Percentiles rank a stretch among this genome's conserved stretches.
phyloP scores from a whole-genome alignment of 1,140 invertebrate genomes.

The Nautilus pompilius region DNA sequence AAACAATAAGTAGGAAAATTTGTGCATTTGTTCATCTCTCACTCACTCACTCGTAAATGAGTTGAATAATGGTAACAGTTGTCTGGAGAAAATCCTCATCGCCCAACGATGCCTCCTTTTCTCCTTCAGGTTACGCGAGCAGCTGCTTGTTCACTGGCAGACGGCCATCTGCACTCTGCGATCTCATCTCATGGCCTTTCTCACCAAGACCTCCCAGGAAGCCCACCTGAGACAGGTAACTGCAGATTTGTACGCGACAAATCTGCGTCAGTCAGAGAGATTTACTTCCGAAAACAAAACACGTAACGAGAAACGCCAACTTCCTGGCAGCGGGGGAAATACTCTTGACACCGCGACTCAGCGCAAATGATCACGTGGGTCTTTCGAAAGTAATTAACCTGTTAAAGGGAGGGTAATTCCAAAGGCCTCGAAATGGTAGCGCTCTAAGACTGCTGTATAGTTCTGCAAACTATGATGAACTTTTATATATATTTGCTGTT shows the following conservation, averaged over 20 bases:
- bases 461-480: too few relatives aligned
- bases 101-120: constrained; percentile 1
- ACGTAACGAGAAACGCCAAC: too few relatives aligned
- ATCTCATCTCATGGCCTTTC: constrained; percentile 35
- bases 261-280: background rate
- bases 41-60: background rate
- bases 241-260: background rate
- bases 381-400: too few relatives aligned
- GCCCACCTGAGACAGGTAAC: constrained; percentile 39
- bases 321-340: too few relatives aligned
- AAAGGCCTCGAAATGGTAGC: too few relatives aligned
- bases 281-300: too few relatives aligned
- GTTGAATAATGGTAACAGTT: background rate
- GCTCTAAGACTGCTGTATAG: too few relatives aligned
- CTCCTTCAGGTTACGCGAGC: constrained; percentile 33
- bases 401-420: too few relatives aligned
- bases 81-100: background rate
- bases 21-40: background rate
- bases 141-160: constrained; percentile 35
- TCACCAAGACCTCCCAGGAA: constrained; percentile 30
- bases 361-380: too few relatives aligned
- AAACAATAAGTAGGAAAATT: background rate
- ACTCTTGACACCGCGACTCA: too few relatives aligned
- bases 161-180: constrained; percentile 28
- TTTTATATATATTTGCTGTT: too few relatives aligned